Base-by-base conservation (phyloP, 1,140 invertebrate genomes). In the Trachymyrmex cornetzi region DNA sequence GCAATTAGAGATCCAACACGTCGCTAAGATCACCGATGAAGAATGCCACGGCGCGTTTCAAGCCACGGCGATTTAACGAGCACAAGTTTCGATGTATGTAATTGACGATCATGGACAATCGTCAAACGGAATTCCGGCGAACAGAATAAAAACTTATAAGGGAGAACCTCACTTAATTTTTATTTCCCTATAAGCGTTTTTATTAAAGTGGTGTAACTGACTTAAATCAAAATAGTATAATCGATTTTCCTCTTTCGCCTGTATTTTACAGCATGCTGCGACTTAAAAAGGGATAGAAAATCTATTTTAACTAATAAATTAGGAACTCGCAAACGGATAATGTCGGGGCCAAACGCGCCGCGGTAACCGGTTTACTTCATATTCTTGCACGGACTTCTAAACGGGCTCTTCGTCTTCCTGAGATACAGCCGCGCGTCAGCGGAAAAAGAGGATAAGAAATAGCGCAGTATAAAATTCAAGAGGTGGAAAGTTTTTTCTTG, bases 391-490 rank as follows among this genome's bases (percentile, higher is more conserved):
- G 69, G 80, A 75, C 80, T 84, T 84, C 69, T 84, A 84, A 84
- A 84, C 80, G 69, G 80, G 80, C 80, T 75, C 69, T 84, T 63
- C 80, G 55, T 84, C 80, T 84, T 44, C 61, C 11, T 77, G 59
- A 59, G 69, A 86, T 77, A 86, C 72, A 79, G 22, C 34, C 24
- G 24, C 55, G 38, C 82, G 53, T 16, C 48, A 84, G 72, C 66
- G 87, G 61, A 88, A 87, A 82, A 87, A 85, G 84, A 71, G 84
- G 86, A 90, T 85, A 90, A 90, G 82, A 85, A 90, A 90, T 87
- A 90, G 74, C 87, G 59, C 12, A 77, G 89, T 77, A 72, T 59
- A 64, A 85, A 89, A 81, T 77, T 85, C 75, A 64, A 50, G 77
- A 71, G 59, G 59, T 24, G 55, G 30, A 89, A 88, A 64, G 24